Base-by-base conservation (phyloP, 2,113 vertebrate species). In the Butastur rufipennis region DNA sequence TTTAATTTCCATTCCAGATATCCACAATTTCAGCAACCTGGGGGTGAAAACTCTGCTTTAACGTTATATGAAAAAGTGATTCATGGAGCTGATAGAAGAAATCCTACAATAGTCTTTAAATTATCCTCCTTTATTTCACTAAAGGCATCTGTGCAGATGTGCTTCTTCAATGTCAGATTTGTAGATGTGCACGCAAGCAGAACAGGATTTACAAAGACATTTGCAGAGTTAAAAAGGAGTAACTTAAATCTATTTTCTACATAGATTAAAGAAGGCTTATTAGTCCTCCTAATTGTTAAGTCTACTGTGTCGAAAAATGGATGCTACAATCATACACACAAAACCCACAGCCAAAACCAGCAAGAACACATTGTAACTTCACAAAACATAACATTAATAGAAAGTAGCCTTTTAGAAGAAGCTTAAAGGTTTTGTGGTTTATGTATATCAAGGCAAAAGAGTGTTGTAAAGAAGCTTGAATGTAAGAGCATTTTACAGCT, bases 201-300 rank as follows among this genome's bases (percentile, higher is more conserved):
- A 74, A 67, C 16, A 71, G 29, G 52, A 86, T 74, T 81, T 83
- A 88, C 17, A 73, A 56, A 12, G 45, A 25, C 16, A 55, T 81
- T 84, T 71, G 16, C 47, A 87, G n/a, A 78, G 19, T 34, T 62
- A 36, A 83, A 82, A 68, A 77, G 3, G 13, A 73, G 20, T 58
- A 36, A 66, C 16, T 55, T 79, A 40, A 66, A 71, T 20, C 10
- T 59, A 38, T 53, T 80, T 90, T 74, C 47, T 66, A 40, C 18
- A 45, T 5, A 61, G 47, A 80, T 70, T 42, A 77, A 86, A 74
- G 27, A 11, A 2, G 52, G 20, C 0, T 23, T 48, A 48, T 2
- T 0, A 0, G 6, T 50, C 5, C 12, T 72, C 8, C 16, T 27
- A 52, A 16, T 2, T 80, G 15, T 86, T 82, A 65, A 65, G 20